Evolutionary conservation across 2,797 vertebrate genomes (phyloP).

Genomic region (Petrocephalus schoutedeni): DNA sequence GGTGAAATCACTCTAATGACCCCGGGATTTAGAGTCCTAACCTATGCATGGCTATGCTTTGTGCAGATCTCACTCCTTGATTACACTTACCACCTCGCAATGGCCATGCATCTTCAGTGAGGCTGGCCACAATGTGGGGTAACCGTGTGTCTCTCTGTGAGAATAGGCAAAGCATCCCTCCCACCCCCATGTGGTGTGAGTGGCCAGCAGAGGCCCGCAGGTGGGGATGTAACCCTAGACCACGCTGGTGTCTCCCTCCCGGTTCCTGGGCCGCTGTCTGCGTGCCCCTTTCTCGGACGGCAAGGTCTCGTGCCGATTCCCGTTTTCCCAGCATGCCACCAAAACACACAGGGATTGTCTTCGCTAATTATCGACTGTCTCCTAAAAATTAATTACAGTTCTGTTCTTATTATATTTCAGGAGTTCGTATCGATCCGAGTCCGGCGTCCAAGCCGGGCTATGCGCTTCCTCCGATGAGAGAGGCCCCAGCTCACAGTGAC

Average conservation of each 20-base stretch:
- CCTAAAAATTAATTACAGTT: slow-evolving; percentile 2
- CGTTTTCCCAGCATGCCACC: not conserved
- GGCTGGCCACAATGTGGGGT: not conserved
- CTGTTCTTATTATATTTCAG: not conserved
- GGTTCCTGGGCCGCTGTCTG: not conserved
- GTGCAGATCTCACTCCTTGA: not conserved
- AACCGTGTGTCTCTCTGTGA: not conserved
- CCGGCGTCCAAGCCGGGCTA: not conserved
- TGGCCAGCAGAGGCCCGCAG: not conserved
- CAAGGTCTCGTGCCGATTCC: not conserved
- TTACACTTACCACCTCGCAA: not conserved
- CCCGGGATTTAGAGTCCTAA: not conserved
- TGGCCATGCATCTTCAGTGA: not conserved
- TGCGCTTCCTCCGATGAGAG: not conserved
- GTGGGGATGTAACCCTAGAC: not conserved
- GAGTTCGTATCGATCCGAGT: not conserved
- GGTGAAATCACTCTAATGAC: not conserved
- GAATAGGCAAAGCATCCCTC: not conserved
- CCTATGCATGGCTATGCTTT: not conserved
- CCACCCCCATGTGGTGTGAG: not conserved
- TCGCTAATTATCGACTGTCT: not conserved
- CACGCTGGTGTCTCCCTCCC: not conserved
- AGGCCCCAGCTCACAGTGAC: not conserved
- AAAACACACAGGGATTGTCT: not conserved
- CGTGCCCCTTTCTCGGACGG: not conserved